Evolutionary conservation across 2,888 invertebrate genomes (phyloP).

Genomic region (Chymomyza procnemis): DNA sequence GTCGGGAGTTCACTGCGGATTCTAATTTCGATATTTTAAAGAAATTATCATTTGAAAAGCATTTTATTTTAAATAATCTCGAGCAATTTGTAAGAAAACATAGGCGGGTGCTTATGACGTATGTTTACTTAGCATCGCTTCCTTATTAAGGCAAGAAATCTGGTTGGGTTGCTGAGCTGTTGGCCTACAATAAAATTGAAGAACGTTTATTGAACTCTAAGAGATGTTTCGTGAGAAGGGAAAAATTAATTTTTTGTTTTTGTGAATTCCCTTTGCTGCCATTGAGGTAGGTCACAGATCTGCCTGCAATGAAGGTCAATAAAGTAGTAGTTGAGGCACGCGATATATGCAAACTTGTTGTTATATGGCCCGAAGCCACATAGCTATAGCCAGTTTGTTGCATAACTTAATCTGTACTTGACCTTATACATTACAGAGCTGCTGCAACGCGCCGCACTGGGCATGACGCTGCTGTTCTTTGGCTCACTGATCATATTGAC

Average conservation of each 20-base stretch:
- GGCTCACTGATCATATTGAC: slow-evolving; percentile 65
- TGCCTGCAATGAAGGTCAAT: slow-evolving; percentile 44
- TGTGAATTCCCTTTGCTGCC: slow-evolving; percentile 45
- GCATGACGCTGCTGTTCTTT: slow-evolving; percentile 68
- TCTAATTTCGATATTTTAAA: no score
- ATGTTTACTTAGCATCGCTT: background rate
- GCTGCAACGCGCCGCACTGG: slow-evolving; percentile 68
- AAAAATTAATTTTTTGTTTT: slow-evolving; percentile 22
- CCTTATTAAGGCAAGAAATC: background rate
- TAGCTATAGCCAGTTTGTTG: slow-evolving; percentile 25
- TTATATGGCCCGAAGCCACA: background rate
- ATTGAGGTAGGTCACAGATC: slow-evolving; percentile 63
- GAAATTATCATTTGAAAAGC: no score
- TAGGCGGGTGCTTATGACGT: background rate
- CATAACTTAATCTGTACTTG: slow-evolving; percentile 55
- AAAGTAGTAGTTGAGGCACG: slow-evolving; percentile 39
- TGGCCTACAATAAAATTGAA: slow-evolving; percentile 27
- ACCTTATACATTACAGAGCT: slow-evolving; percentile 58
- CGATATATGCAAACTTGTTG: slow-evolving; percentile 63
- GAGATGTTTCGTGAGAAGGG: slow-evolving; percentile 27
- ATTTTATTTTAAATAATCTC: no score
- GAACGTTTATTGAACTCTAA: slow-evolving; percentile 61
- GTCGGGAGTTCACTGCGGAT: no score
- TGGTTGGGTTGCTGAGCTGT: slow-evolving; percentile 16
- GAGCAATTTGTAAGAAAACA: background rate